These are phyloP conservation scores for Crepidodera aurea DNA, from an alignment of 2,888 invertebrate species.

Conservation along the genomic window DNA sequence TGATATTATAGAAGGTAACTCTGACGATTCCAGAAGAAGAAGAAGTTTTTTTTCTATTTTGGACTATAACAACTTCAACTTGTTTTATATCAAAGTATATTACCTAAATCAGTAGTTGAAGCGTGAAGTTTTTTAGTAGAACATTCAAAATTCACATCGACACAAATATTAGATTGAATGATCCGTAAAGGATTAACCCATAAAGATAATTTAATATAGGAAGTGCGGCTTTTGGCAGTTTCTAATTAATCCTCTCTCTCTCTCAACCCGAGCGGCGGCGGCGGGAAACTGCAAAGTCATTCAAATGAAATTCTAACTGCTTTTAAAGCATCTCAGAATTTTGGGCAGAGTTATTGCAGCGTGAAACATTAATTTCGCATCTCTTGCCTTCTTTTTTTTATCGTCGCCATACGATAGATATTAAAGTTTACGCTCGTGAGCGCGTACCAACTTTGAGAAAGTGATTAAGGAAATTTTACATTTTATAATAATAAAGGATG, in stretches of 20 bases:
- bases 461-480: neutral
- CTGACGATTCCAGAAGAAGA: too few species aligned
- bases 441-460: neutral
- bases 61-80: too few species aligned
- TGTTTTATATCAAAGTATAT: too few species aligned
- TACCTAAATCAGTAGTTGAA: too few species aligned
- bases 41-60: too few species aligned
- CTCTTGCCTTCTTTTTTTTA: conserved; percentile 5
- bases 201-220: conserved; percentile 33
- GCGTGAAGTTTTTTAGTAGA: too few species aligned
- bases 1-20: too few species aligned
- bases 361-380: conserved; percentile 26
- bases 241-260: conserved; percentile 28
- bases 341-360: conserved; percentile 29
- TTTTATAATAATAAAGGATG: neutral
- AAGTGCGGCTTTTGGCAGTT: conserved; percentile 28
- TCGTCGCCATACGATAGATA: conserved; percentile 12
- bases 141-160: too few species aligned
- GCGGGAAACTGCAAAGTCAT: conserved; percentile 31
- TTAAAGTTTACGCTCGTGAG: conserved; percentile 14
- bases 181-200: conserved; percentile 24
- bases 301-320: conserved; percentile 33
- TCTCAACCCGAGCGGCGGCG: neutral
- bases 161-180: conserved; percentile 17
- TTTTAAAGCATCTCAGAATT: conserved; percentile 34